Percentiles rank a stretch among this genome's conserved stretches.
These are phyloP conservation scores for Chaetodon auriga DNA, from an alignment of 2,113 vertebrate genomes.

Conservation along the genomic window DNA sequence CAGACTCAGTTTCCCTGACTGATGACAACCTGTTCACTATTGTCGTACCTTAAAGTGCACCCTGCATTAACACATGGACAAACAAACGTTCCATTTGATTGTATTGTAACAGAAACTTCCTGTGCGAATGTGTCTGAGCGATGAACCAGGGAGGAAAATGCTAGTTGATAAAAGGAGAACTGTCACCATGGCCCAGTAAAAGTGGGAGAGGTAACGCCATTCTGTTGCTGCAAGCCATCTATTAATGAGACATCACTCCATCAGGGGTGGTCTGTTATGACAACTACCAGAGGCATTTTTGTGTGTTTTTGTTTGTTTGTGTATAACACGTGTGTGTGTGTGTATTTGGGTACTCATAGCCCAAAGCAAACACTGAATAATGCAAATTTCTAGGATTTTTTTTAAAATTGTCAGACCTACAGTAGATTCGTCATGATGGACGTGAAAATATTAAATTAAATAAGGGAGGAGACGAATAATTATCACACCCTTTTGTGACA, in stretches of 20 bases:
- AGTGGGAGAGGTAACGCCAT: slow-evolving; percentile 69
- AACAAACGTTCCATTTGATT: not conserved
- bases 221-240: slow-evolving; percentile 68
- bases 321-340: slow-evolving; percentile 10
- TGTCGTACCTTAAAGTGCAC: not conserved
- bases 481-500: slow-evolving; percentile 19
- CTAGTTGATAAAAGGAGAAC: slow-evolving; percentile 56
- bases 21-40: slow-evolving; percentile 2
- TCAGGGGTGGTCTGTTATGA: slow-evolving; percentile 72
- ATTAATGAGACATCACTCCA: slow-evolving; percentile 78
- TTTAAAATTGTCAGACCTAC: not conserved
- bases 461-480: slow-evolving; percentile 5
- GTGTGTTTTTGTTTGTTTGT: slow-evolving; percentile 40
- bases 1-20: not conserved
- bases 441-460: slow-evolving; percentile 30
- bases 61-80: not conserved
- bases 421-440: slow-evolving; percentile 36
- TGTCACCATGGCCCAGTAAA: slow-evolving; percentile 59
- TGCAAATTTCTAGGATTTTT: slow-evolving; percentile 47
- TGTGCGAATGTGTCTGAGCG: not conserved
- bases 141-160: slow-evolving; percentile 7
- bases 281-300: slow-evolving; percentile 71
- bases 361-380: slow-evolving; percentile 64
- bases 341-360: slow-evolving; percentile 35
- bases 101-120: slow-evolving; percentile 11